A percentile compares a stretch with the other conserved stretches of the same genome.
phyloP scores from a whole-genome alignment of 2,797 vertebrate species.

The Halcyon smyrnensis region DNA sequence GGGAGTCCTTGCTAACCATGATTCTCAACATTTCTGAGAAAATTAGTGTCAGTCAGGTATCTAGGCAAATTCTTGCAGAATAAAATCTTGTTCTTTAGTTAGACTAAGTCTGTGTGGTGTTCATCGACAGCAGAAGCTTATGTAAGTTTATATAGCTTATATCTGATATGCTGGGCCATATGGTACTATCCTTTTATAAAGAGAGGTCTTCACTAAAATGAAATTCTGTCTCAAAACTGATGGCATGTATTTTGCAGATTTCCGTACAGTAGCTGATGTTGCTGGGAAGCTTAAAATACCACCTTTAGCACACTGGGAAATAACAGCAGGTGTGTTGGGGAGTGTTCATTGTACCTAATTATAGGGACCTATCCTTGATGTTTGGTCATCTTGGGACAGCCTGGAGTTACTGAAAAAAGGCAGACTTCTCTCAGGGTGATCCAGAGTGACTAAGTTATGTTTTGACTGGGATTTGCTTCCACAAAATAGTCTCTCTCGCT shows the following conservation, averaged over 20 bases:
- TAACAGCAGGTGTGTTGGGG: not conserved
- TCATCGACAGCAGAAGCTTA: constrained; percentile 18
- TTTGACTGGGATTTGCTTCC: not conserved
- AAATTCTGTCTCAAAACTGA: not conserved
- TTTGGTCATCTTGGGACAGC: not conserved
- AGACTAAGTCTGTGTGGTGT: not conserved
- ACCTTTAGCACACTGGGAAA: not conserved
- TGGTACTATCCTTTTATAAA: constrained; percentile 18
- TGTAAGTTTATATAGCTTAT: constrained; percentile 20
- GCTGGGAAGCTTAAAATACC: constrained; percentile 2
- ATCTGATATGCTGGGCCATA: constrained; percentile 4
- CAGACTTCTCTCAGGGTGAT: not conserved
- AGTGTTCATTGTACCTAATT: not conserved
- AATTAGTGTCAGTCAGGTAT: not conserved
- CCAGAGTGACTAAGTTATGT: not conserved
- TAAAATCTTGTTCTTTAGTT: not conserved
- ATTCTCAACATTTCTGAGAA: not conserved
- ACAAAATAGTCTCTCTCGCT: not conserved
- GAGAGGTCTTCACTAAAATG: not conserved
- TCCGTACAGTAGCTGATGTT: not conserved
- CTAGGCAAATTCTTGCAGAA: not conserved
- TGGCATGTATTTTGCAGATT: not conserved
- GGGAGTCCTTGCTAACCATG: not conserved
- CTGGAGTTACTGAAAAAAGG: not conserved
- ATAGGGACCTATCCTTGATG: not conserved